These are phyloP conservation scores for Campylomormyrus numenius DNA, from an alignment of 2,113 vertebrate species.

Conservation along the genomic window DNA sequence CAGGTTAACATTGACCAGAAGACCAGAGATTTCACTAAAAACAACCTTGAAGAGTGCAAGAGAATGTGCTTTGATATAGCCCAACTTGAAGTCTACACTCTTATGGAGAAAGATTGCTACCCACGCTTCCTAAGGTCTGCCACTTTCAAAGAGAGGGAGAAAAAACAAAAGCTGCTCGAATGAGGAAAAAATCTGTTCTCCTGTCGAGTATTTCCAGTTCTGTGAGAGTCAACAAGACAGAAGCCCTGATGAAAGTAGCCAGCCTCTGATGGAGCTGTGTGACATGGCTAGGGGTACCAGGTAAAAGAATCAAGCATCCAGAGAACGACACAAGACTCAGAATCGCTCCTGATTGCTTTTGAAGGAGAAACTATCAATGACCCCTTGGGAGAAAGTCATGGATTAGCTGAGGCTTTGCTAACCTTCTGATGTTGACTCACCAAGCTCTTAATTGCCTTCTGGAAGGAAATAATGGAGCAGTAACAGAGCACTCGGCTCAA, in stretches of 20 bases:
- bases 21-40: constrained; percentile 72
- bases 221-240: not conserved
- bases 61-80: constrained; percentile 69
- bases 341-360: not conserved
- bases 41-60: constrained; percentile 63
- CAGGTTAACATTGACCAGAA: constrained; percentile 86
- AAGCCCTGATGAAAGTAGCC: not conserved
- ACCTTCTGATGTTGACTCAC: not conserved
- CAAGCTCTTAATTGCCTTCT: not conserved
- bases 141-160: constrained; percentile 44
- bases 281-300: not conserved
- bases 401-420: not conserved
- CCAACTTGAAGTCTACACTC: constrained; percentile 73
- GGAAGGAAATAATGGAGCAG: not conserved
- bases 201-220: not conserved
- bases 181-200: not conserved
- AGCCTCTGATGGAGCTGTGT: not conserved
- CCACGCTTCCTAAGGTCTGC: constrained; percentile 78
- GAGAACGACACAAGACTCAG: not conserved
- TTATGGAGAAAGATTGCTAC: constrained; percentile 95
- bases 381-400: not conserved
- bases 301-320: too few species aligned
- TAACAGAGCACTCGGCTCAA: not conserved
- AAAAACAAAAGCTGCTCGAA: not conserved
- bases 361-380: not conserved